These are phyloP conservation scores for Elysia crispata DNA, from an alignment of 2,888 invertebrate genomes.

Conservation along the genomic window DNA sequence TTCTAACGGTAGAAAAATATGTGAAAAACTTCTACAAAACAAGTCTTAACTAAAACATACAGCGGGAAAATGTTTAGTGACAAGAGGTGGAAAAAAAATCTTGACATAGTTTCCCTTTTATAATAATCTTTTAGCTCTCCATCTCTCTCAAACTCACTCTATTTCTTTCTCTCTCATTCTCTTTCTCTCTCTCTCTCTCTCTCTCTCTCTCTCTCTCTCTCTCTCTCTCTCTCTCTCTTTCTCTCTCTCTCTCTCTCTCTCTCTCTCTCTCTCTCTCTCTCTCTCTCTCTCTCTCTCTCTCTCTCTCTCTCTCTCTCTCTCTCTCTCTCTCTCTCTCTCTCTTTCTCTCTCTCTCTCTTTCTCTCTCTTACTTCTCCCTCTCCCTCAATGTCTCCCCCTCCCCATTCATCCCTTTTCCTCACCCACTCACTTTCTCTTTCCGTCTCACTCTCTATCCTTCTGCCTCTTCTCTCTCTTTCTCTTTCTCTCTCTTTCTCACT, in stretches of 20 bases:
- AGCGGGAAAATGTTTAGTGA: too few species aligned
- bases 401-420: neutral
- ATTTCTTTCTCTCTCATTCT: neutral
- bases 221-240: conserved; percentile 5
- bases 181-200: neutral
- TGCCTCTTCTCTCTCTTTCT: conserved; percentile 15
- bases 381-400: neutral
- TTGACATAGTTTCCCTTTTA: too few species aligned
- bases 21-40: too few species aligned
- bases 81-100: too few species aligned
- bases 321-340: too few species aligned
- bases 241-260: neutral
- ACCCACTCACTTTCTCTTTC: neutral
- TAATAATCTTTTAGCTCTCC: too few species aligned
- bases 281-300: neutral
- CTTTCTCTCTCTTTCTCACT: conserved; percentile 17
- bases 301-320: too few species aligned
- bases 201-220: conserved; percentile 18
- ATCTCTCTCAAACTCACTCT: too few species aligned
- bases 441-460: neutral
- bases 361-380: neutral
- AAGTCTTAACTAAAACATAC: too few species aligned
- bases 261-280: neutral
- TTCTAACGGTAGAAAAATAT: too few species aligned
- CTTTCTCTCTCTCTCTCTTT: too few species aligned